Evolutionary conservation across 2,113 vertebrate species (phyloP).

Genomic region (Stictonetta naevosa): DNA sequence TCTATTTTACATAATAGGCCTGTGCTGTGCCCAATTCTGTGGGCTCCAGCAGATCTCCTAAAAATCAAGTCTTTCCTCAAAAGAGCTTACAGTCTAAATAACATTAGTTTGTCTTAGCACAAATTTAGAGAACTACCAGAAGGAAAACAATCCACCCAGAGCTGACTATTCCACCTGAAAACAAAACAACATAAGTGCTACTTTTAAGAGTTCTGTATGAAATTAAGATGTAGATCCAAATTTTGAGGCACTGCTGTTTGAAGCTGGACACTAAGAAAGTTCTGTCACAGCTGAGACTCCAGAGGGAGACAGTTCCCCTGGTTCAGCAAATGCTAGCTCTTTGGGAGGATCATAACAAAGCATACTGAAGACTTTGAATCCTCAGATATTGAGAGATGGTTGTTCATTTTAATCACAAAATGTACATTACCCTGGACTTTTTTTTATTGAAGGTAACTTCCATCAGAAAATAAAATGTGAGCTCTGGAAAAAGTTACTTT

Average conservation of each 20-base stretch:
- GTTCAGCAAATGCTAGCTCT: neutral
- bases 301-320: neutral
- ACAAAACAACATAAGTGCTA: neutral
- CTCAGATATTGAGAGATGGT: neutral
- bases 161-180: neutral
- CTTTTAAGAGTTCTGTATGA: neutral
- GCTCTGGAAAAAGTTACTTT: slow-evolving; percentile 31
- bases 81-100: neutral
- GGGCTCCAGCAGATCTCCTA: neutral
- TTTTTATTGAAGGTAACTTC: neutral
- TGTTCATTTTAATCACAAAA: neutral
- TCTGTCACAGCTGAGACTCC: neutral
- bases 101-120: neutral
- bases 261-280: neutral
- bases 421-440: neutral
- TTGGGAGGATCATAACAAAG: neutral
- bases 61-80: neutral
- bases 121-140: neutral
- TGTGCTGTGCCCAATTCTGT: neutral
- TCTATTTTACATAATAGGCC: neutral
- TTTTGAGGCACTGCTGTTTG: neutral
- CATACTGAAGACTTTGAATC: neutral
- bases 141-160: neutral
- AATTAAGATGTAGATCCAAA: neutral
- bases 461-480: neutral